Evolutionary conservation across 2,888 invertebrate species (phyloP), one percentile per base, ranked within the genome.

Genomic region (Ophion costatus): DNA sequence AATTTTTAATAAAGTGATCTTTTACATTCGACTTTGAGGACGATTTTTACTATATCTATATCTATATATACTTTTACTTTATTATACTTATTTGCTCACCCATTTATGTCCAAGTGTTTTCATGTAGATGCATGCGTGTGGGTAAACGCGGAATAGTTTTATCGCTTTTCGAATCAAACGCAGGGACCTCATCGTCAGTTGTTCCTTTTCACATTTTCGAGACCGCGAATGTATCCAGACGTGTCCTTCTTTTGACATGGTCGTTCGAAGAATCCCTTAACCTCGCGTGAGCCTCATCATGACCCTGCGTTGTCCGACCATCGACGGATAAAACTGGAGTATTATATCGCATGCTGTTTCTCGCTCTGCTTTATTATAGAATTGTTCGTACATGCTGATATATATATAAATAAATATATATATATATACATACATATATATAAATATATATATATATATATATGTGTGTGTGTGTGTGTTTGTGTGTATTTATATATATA

Each of bases 161-260:
- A 78, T 84, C 78, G 79, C 22, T 76, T 76, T 76, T 77, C 85
- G 64, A 85, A 85, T 85, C 85, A 33, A 61, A 80, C 63, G 57
- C 63, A 66, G 76, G 80, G 76, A 76, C 71, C 75, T 81, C 45
- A 33, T 33, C 1, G 33, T 51, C 38, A 38, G 33, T 82, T 51
- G n/a, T 76, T 74, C 64, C 59, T 70, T 79, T 67, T 24, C 38
- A 24, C 57, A 22, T 71, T 63, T 75, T 75, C 45, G 56, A 29
- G 45, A 24, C 61, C 61, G 24, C 45, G 45, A 61, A n/a, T 45
- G 45, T 61, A 29, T 61, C 63, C 38, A 38, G 17, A 24, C 22
- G 38, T 14, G 24, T 57, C 10, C 59, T 51, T 17, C 56, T 70
- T 79, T 75, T 45, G 64, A 59, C 29, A 63, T 45, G 71, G 75